Conservation (phyloP, 1,140 invertebrate genomes). For the Aricia agestis region DNA sequence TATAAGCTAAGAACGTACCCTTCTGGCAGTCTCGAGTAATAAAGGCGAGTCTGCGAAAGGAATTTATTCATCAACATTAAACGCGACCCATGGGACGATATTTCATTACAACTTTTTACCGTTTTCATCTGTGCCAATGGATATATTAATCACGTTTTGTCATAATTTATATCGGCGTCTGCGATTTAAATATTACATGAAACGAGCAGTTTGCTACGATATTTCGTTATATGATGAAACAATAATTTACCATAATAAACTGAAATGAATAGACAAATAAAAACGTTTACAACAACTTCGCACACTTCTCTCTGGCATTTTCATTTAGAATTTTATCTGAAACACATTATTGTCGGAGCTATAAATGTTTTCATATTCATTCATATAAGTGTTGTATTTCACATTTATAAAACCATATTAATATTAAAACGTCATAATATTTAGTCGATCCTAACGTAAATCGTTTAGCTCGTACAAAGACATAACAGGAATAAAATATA, state of each 20-base stretch:
- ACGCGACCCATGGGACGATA: background rate
- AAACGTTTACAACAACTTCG: background rate
- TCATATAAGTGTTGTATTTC: background rate
- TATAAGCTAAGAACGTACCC: background rate
- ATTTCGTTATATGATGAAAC: too few relatives aligned
- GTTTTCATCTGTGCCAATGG: background rate
- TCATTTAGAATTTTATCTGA: background rate
- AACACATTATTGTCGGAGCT: constrained; percentile 8
- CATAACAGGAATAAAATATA: background rate
- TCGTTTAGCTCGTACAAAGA: background rate
- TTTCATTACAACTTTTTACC: constrained; percentile 3
- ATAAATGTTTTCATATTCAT: background rate
- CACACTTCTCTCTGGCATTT: background rate
- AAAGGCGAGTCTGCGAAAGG: background rate
- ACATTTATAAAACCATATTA: background rate
- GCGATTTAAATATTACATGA: background rate
- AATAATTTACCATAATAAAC: too few relatives aligned
- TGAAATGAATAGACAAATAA: background rate
- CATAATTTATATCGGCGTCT: background rate
- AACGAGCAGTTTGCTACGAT: constrained; percentile 1
- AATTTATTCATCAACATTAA: constrained; percentile 1
- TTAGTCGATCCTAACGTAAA: background rate
- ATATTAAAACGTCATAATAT: background rate
- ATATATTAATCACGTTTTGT: background rate
- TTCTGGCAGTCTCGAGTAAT: background rate